Evolutionary conservation across 2,113 vertebrate species (phyloP), one percentile per base, ranked within the genome.

Genomic region (Lathamus discolor): DNA sequence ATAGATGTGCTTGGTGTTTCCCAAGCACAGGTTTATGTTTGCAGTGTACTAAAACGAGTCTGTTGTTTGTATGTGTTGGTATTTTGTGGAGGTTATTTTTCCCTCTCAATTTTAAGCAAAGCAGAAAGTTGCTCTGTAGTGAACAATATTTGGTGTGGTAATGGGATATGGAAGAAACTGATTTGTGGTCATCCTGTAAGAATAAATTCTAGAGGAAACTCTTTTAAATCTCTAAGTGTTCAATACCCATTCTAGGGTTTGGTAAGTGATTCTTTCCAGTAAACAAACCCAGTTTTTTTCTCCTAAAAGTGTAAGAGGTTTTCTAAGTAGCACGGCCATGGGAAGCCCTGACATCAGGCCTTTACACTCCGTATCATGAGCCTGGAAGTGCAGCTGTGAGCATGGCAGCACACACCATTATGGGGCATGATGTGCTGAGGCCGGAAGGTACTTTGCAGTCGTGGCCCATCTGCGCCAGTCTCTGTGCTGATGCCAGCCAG

Each of bases 381-480:
- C 4, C 29, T 59, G 67, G 46, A 55, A 39, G 33, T 4, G 43
- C 35, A 9, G 49, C 7, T 11, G 29, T 6, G 25, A 13, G 27
- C 0, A 7, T 29, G 46, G 62, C 54, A 33, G 52, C 1, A 3
- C 17, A 13, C 29, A 19, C 25, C 41, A 17, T 35, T 35, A 22
- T 51, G 6, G 18, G 2, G 11, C 0, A 10, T 19, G 39, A 4
- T 8, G 20, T 48, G 19, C 62, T 25, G 74, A 6, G 59, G 67
- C 75, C 5, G 46, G n/a, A 46, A 41, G 24, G 46, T 35, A 10
- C 52, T 20, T 13, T 5, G 5, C 35, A 37, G 20, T 3, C 0
- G 0, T 17, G 61, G 27, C 43, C 35, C 17, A 19, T 9, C 17
- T 5, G 28, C 0, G 3, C 68, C 43, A 5, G 39, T 4, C 25